Conservation (phyloP, 2,888 invertebrate genomes). For the Thyatira batis region DNA sequence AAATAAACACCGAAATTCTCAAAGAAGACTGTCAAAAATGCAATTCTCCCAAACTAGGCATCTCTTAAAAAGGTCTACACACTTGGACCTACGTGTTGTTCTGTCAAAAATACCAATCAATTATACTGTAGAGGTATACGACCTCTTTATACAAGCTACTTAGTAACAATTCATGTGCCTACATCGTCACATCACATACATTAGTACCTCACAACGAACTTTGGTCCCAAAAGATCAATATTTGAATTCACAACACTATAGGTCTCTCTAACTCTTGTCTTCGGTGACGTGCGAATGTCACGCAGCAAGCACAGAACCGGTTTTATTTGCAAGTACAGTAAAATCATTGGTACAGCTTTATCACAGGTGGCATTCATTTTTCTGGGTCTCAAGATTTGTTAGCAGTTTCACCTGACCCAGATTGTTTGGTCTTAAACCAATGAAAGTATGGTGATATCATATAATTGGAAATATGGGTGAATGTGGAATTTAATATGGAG, state of each 20-base stretch:
- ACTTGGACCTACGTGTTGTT: neutral
- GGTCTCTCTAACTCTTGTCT: neutral
- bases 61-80: neutral
- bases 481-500: too few species aligned
- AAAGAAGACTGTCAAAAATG: too few species aligned
- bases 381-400: neutral
- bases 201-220: neutral
- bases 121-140: neutral
- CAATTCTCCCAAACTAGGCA: neutral
- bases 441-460: too few species aligned
- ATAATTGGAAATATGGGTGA: too few species aligned
- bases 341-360: neutral
- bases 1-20: too few species aligned
- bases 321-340: neutral
- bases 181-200: neutral
- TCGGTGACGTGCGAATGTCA: neutral
- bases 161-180: neutral
- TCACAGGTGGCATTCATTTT: neutral
- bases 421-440: too few species aligned
- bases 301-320: neutral
- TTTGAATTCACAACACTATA: neutral
- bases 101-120: neutral
- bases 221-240: neutral
- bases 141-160: neutral
- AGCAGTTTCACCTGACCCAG: neutral